A percentile compares a stretch with the other conserved stretches of the same genome.
These are phyloP conservation scores for Sapayoa aenigma DNA, from an alignment of 2,113 vertebrate species.

Conservation along the genomic window DNA sequence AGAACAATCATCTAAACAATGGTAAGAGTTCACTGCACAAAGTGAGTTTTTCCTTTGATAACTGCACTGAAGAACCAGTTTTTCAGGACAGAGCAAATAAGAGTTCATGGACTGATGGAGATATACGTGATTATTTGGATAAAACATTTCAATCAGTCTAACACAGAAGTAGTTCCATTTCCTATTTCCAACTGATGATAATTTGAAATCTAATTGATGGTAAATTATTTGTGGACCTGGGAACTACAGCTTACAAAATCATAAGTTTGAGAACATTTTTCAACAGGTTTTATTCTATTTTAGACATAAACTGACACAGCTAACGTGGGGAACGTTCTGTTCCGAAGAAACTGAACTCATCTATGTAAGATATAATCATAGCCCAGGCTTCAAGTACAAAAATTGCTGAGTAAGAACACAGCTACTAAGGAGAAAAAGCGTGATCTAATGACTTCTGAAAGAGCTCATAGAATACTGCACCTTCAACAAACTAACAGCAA, in stretches of 20 bases:
- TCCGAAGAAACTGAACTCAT: neutral
- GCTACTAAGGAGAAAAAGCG: neutral
- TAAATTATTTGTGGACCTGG: neutral
- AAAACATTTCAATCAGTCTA: conserved; percentile 22
- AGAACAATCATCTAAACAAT: neutral
- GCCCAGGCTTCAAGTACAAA: neutral
- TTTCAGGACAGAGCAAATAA: neutral
- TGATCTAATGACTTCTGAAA: neutral
- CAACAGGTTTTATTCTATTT: neutral
- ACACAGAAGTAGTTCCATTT: neutral
- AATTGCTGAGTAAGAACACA: neutral
- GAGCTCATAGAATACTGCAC: neutral
- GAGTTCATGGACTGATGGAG: neutral
- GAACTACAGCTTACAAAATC: neutral
- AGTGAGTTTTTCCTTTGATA: neutral
- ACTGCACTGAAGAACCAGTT: neutral
- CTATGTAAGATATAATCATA: neutral
- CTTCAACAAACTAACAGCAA: neutral
- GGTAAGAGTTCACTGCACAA: neutral
- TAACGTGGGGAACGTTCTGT: neutral
- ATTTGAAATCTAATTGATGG: conserved; percentile 6
- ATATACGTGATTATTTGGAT: neutral
- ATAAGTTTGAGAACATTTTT: neutral
- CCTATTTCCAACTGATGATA: neutral
- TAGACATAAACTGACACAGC: neutral